Evolutionary conservation across 2,888 invertebrate genomes (phyloP).

Genomic region (Zonitis immaculata): DNA sequence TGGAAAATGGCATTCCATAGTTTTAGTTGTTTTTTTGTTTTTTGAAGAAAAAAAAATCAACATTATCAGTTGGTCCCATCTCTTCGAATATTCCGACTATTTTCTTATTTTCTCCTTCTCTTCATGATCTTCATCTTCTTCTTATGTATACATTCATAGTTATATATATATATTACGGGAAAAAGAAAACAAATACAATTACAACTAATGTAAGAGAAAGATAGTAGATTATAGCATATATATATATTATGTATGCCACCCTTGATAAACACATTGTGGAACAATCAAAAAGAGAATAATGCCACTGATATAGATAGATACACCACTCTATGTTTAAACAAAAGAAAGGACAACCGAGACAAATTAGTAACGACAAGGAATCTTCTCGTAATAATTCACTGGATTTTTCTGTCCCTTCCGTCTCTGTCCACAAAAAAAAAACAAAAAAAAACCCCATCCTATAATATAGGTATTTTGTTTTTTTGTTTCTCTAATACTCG

Average conservation of each 20-base stretch:
- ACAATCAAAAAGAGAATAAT: conserved; percentile 33
- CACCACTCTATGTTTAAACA: not conserved
- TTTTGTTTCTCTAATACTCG: too few species aligned
- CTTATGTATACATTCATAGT: not conserved
- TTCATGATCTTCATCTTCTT: not conserved
- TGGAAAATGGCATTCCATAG: conserved; percentile 41
- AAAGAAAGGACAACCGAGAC: conserved; percentile 41
- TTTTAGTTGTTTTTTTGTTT: not conserved
- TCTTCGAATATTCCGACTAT: conserved; percentile 37
- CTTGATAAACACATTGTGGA: conserved; percentile 45
- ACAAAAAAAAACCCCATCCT: too few species aligned
- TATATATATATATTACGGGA: too few species aligned
- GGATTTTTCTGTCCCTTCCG: conserved; percentile 19
- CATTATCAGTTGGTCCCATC: conserved; percentile 40
- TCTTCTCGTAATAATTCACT: conserved; percentile 45
- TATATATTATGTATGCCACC: too few species aligned
- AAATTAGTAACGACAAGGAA: conserved; percentile 47
- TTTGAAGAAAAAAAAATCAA: too few species aligned
- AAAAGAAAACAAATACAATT: too few species aligned
- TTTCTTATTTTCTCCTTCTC: conserved; percentile 11
- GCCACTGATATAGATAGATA: conserved; percentile 40
- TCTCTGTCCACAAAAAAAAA: too few species aligned
- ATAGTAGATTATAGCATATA: too few species aligned
- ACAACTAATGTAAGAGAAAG: conserved; percentile 32
- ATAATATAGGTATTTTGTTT: too few species aligned